Conservation (phyloP, 2,888 invertebrate species). For the Arctia plantaginis region DNA sequence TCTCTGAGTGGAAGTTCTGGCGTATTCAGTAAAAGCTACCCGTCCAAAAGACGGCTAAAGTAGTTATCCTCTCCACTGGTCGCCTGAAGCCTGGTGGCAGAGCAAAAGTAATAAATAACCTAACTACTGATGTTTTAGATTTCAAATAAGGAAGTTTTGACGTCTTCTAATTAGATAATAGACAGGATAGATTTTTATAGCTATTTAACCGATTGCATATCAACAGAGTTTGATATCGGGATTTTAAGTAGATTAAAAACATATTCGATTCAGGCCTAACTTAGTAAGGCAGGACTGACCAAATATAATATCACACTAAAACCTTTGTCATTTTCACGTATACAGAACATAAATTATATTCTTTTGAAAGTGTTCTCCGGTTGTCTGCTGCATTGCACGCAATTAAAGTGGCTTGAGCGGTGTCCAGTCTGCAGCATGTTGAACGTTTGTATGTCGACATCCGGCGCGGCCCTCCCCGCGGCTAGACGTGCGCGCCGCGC, state of each 20-base stretch:
- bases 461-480: constrained; percentile 20
- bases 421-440: constrained; percentile 28
- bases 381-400: background rate
- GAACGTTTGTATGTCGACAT: constrained; percentile 23
- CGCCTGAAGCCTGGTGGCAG: background rate
- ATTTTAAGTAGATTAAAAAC: no score
- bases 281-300: no score
- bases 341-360: background rate
- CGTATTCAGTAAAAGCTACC: no score
- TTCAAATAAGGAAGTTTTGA: background rate
- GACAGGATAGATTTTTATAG: no score
- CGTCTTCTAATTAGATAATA: background rate
- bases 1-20: no score
- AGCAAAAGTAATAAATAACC: background rate
- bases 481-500: constrained; percentile 16
- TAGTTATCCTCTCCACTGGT: no score
- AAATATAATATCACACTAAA: background rate
- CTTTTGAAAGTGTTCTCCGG: background rate
- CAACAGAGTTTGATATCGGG: no score
- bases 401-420: background rate
- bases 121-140: background rate
- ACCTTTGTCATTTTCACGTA: background rate
- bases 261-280: no score
- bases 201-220: no score
- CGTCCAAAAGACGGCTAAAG: no score